Conservation (phyloP, 2,113 vertebrate genomes). For the Petroica traversi region DNA sequence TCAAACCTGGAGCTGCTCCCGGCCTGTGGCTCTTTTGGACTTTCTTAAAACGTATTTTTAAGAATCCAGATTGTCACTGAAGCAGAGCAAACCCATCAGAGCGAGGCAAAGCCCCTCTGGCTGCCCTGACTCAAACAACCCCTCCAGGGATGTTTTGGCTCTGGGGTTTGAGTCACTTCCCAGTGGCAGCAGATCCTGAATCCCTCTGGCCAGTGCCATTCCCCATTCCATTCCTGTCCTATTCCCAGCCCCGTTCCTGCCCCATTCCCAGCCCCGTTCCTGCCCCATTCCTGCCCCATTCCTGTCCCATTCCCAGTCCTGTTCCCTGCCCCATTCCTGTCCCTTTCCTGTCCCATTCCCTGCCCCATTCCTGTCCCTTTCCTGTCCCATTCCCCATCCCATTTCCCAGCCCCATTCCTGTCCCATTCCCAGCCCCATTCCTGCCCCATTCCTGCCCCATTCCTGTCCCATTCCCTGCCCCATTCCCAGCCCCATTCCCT, state of each 20-base stretch:
- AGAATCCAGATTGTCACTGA: too few relatives aligned
- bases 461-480: not conserved
- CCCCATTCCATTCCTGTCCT: not conserved
- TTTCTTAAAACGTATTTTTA: too few relatives aligned
- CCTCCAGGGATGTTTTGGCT: not conserved
- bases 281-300: too few relatives aligned
- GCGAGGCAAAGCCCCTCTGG: too few relatives aligned
- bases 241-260: not conserved
- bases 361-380: not conserved
- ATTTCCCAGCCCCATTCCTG: too few relatives aligned
- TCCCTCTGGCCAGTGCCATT: not conserved
- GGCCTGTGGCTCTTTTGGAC: not conserved
- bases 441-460: too few relatives aligned
- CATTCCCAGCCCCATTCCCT: too few relatives aligned
- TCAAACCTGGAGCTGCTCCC: not conserved
- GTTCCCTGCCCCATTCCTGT: too few relatives aligned
- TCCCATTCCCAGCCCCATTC: not conserved
- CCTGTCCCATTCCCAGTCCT: not conserved
- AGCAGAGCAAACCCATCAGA: too few relatives aligned
- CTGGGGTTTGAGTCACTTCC: too few relatives aligned
- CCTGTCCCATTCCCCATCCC: not conserved
- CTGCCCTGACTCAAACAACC: too few relatives aligned
- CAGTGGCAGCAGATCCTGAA: not conserved
- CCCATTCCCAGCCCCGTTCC: not conserved
- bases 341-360: not conserved